These are phyloP conservation scores for Nanorana parkeri DNA, from an alignment of 2,113 vertebrate genomes.

Conservation along the genomic window DNA sequence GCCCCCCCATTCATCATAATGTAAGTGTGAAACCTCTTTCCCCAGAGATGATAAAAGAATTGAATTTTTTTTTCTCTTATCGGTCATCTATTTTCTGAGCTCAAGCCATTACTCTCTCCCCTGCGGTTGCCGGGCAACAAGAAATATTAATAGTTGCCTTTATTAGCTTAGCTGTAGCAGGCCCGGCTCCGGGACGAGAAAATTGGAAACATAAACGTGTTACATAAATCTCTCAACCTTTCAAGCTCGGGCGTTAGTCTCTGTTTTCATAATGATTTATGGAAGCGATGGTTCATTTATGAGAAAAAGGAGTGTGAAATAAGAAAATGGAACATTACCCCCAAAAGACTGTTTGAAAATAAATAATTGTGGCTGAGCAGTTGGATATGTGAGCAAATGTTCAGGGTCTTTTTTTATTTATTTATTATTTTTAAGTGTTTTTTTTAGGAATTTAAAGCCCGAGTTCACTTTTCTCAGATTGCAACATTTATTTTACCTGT, in stretches of 20 bases:
- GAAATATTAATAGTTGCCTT: slow-evolving; percentile 99
- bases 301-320: slow-evolving; percentile 94
- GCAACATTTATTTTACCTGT: no score
- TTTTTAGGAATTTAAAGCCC: slow-evolving; percentile 83
- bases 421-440: slow-evolving; percentile 75
- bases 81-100: slow-evolving; percentile 99
- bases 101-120: slow-evolving; percentile 99
- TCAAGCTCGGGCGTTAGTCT: slow-evolving; percentile 94
- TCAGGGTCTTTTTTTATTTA: background rate
- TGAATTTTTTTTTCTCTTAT: slow-evolving; percentile 98
- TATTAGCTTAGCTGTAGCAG: slow-evolving; percentile 99
- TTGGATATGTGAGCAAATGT: slow-evolving; percentile 93
- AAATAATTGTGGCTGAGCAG: slow-evolving; percentile 95
- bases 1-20: slow-evolving; percentile 51
- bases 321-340: slow-evolving; percentile 98
- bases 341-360: slow-evolving; percentile 97
- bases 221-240: slow-evolving; percentile 99
- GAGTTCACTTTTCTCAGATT: no score
- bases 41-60: slow-evolving; percentile 99
- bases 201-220: slow-evolving; percentile 99
- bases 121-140: slow-evolving; percentile 98
- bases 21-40: slow-evolving; percentile 66
- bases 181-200: slow-evolving; percentile 98
- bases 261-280: slow-evolving; percentile 99
- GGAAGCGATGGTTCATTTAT: slow-evolving; percentile 98